Conservation (phyloP, 2,113 vertebrate genomes). For the Melanerpes formicivorus region DNA sequence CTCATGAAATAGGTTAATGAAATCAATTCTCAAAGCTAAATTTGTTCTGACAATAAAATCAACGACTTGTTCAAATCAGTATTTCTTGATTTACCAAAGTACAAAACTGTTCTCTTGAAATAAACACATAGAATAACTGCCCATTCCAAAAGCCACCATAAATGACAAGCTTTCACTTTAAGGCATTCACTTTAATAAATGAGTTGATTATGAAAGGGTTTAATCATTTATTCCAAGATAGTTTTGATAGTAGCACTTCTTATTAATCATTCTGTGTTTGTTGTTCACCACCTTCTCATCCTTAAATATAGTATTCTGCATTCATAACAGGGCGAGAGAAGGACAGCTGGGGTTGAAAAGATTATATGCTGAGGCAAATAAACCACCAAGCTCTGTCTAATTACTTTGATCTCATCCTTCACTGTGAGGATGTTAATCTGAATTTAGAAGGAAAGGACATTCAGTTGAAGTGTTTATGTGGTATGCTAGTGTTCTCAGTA, state of each 20-base stretch:
- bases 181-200: conserved; percentile 55
- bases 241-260: conserved; percentile 33
- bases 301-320: background rate
- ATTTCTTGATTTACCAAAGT: conserved; percentile 69
- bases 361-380: conserved; percentile 7
- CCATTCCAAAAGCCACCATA: conserved; percentile 31
- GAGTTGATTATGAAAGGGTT: conserved; percentile 53
- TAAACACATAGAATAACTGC: conserved; percentile 41
- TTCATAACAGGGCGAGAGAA: background rate
- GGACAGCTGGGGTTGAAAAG: conserved; percentile 28
- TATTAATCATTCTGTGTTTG: conserved; percentile 39
- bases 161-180: conserved; percentile 33
- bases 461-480: background rate
- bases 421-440: conserved; percentile 5
- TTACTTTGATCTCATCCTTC: conserved; percentile 13
- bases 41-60: conserved; percentile 74
- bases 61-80: conserved; percentile 66
- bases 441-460: background rate
- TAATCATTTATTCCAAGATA: conserved; percentile 48
- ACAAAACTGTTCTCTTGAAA: conserved; percentile 41
- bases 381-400: conserved; percentile 5
- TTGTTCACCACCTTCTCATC: conserved; percentile 39
- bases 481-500: background rate
- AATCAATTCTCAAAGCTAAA: conserved; percentile 71
- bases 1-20: conserved; percentile 70